phyloP scores from a whole-genome alignment of 1,140 invertebrate species.

The Yoshiicerus persimilis region DNA sequence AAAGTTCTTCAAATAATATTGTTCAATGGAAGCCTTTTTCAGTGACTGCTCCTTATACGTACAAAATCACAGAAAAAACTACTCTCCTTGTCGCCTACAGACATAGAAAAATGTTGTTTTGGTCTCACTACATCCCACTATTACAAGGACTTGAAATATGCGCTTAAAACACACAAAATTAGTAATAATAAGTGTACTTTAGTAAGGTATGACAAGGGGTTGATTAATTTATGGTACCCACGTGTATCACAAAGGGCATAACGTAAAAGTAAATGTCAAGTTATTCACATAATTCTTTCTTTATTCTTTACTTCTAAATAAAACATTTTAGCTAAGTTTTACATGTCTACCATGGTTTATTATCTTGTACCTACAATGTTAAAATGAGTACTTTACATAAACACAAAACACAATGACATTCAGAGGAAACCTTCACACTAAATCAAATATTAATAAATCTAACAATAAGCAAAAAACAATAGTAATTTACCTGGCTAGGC shows the following conservation, averaged over 20 bases:
- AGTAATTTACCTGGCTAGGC: neutral
- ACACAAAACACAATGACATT: neutral
- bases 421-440: neutral
- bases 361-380: neutral
- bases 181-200: neutral
- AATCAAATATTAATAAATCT: neutral
- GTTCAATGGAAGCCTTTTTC: constrained; percentile 41
- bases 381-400: neutral
- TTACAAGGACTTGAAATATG: constrained; percentile 33
- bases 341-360: neutral
- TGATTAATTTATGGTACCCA: no score
- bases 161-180: no score
- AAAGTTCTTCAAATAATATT: neutral
- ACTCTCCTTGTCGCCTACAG: constrained; percentile 23
- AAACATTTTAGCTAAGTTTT: neutral
- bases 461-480: neutral
- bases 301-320: neutral
- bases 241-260: no score
- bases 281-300: neutral
- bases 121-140: constrained; percentile 33
- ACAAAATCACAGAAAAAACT: constrained; percentile 37
- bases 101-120: constrained; percentile 46
- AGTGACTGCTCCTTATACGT: constrained; percentile 24
- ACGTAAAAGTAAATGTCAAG: neutral
- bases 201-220: no score